Percentiles rank a stretch among this genome's conserved stretches.
Conservation (phyloP, 2,113 vertebrate genomes). For the Pogonocichla stellata region DNA sequence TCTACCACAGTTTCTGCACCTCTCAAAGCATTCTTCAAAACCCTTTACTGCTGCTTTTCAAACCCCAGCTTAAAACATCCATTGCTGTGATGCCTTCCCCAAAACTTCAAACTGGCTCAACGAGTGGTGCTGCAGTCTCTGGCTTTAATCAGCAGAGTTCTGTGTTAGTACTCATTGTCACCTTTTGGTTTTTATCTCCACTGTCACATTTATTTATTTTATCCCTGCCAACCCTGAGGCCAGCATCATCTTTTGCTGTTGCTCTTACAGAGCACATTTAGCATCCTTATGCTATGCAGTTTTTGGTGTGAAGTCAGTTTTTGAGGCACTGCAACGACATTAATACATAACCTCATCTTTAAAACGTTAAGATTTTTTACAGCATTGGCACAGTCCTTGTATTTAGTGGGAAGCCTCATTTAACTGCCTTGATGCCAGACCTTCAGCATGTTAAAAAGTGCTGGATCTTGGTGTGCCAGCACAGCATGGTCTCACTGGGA, state of each 20-base stretch:
- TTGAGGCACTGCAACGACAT: neutral
- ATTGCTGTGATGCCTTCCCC: neutral
- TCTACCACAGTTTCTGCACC: neutral
- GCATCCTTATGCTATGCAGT: neutral
- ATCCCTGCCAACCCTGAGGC: neutral
- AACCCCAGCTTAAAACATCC: neutral
- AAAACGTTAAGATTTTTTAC: neutral
- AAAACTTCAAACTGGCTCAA: neutral
- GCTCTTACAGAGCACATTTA: neutral
- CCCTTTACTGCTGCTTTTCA: neutral
- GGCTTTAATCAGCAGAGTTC: neutral
- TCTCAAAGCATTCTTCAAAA: neutral
- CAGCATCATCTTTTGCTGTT: neutral
- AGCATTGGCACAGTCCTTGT: neutral
- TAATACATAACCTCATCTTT: neutral
- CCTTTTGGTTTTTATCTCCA: neutral
- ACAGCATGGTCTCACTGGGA: neutral
- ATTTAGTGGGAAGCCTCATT: neutral
- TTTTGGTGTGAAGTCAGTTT: neutral
- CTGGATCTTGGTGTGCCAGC: neutral
- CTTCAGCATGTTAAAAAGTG: neutral
- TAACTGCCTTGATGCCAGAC: neutral
- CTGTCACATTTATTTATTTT: neutral
- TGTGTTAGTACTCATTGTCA: neutral
- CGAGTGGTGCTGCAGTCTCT: neutral